Evolutionary conservation across 1,140 invertebrate species (phyloP).

Genomic region (Aphaenogaster floridana): DNA sequence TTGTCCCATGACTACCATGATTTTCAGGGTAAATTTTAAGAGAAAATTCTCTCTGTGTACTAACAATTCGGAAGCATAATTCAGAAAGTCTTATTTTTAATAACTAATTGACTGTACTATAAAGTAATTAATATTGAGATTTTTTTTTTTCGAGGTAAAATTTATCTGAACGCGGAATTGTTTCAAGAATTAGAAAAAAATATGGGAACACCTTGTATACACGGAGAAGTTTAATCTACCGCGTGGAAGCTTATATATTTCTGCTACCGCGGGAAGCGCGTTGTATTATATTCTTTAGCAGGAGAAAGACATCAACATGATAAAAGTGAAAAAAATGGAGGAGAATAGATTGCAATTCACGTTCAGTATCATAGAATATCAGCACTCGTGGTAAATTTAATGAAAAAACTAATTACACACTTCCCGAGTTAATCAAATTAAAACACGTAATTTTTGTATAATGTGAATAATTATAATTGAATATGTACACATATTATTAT

Average conservation of each 20-base stretch:
- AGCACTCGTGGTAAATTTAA: background rate
- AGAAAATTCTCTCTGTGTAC: too few relatives aligned
- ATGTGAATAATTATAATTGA: background rate
- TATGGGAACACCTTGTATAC: background rate
- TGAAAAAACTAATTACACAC: background rate
- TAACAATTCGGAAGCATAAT: background rate
- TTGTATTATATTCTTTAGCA: background rate
- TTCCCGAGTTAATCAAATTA: background rate
- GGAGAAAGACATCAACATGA: background rate
- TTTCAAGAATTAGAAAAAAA: background rate
- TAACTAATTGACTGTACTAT: background rate
- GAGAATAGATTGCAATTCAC: background rate
- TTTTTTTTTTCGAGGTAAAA: background rate
- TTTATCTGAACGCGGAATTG: background rate
- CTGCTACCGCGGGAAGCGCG: background rate
- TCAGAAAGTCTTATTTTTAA: background rate
- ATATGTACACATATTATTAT: too few relatives aligned
- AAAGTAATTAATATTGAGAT: background rate
- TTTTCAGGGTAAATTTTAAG: too few relatives aligned
- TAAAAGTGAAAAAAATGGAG: background rate
- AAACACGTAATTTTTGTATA: background rate
- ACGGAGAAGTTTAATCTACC: conserved; percentile 18
- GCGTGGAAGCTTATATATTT: conserved; percentile 3
- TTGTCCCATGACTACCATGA: too few relatives aligned
- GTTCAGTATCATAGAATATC: background rate